Evolutionary conservation across 2,113 vertebrate species (phyloP).

Genomic region (Lamprotornis superbus): DNA sequence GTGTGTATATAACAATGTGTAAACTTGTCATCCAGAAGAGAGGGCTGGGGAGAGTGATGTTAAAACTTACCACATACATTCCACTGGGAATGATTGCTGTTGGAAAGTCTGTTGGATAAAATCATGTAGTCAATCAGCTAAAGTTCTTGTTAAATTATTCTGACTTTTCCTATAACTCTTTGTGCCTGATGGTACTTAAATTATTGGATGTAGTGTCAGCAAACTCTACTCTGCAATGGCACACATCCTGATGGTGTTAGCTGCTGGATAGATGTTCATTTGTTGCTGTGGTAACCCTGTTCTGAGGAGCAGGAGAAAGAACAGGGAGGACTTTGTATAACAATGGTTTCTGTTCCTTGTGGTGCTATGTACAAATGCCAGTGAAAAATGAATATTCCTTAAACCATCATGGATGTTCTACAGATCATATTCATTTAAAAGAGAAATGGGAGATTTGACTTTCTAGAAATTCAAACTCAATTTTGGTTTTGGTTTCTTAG

Average conservation of each 20-base stretch:
- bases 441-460: not conserved
- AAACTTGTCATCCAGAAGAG: not conserved
- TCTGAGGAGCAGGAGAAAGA: not conserved
- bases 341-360: not conserved
- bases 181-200: not conserved
- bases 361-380: not conserved
- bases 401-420: not conserved
- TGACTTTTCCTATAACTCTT: not conserved
- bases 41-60: not conserved
- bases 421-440: not conserved
- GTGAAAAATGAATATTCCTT: not conserved
- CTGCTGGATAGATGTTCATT: not conserved
- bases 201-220: accelerated
- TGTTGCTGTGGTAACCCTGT: not conserved
- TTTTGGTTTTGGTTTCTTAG: not conserved
- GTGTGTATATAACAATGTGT: not conserved
- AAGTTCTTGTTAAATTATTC: not conserved
- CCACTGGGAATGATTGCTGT: not conserved
- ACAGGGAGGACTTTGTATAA: not conserved
- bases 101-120: not conserved
- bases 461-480: not conserved
- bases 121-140: not conserved
- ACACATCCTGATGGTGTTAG: not conserved
- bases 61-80: not conserved
- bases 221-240: not conserved